Evolutionary conservation across 37 sponge, comb jelly and placozoan species (phyloP).

Genomic region (Amphimedon queenslandica): DNA sequence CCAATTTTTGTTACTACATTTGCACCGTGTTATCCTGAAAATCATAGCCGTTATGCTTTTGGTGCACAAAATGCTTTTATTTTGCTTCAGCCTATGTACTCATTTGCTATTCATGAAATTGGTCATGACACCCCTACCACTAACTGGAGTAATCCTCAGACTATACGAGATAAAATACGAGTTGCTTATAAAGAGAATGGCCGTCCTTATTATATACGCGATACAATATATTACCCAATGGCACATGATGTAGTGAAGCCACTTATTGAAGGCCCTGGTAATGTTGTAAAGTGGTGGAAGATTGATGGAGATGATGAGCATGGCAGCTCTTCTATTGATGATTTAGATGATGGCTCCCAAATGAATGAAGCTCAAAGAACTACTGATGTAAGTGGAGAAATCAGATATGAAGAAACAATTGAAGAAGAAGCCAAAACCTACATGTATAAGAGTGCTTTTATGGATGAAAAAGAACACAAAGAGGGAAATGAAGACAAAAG

Average conservation of each 20-base stretch:
- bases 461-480: too few relatives aligned
- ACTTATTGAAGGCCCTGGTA: conserved; percentile 26
- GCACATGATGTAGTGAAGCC: conserved; percentile 86
- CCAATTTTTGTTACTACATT: conserved; percentile 79
- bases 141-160: conserved; percentile 76
- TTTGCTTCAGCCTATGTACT: conserved; percentile 83
- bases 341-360: too few relatives aligned
- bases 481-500: neutral
- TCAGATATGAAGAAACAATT: too few relatives aligned
- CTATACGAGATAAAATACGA: conserved; percentile 70
- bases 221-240: conserved; percentile 69
- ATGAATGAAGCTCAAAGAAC: too few relatives aligned
- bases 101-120: conserved; percentile 73
- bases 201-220: conserved; percentile 65
- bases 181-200: conserved; percentile 68
- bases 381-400: too few relatives aligned
- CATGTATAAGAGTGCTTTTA: too few relatives aligned
- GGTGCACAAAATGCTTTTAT: conserved; percentile 61
- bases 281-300: conserved; percentile 75
- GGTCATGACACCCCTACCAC: conserved; percentile 74
- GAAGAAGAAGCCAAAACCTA: too few relatives aligned
- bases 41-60: conserved; percentile 72
- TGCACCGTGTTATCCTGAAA: conserved; percentile 78
- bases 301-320: conserved; percentile 12
- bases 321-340: too few relatives aligned